Base-by-base conservation (phyloP, 2,888 invertebrate species). In the Leistus spinibarbis region DNA sequence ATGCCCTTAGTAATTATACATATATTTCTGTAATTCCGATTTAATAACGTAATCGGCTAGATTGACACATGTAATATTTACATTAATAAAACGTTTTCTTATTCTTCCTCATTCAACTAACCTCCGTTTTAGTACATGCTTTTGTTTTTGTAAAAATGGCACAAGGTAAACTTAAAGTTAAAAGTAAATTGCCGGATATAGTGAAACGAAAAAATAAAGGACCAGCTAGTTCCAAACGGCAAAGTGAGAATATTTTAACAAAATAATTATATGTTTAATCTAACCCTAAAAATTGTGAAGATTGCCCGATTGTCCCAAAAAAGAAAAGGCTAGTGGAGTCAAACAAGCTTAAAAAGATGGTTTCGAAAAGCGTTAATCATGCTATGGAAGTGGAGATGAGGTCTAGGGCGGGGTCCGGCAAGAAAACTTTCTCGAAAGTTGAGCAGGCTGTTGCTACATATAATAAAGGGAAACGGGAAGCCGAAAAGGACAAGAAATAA, bases 291-390 rank as follows among this genome's bases (percentile, higher is more conserved):
- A 53, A 76, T n/a, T 79, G 81, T 82, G 10, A 76, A 91, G 91
- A 91, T 84, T 89, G 90, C 22, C 92, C 92, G 0, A 89, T 90
- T 19, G 88, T 88, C 75, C 89, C 91, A 54, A 92, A 92, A 80
- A 92, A 91, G 79, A 82, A 85, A 16, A 87, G 87, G 74, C 85
- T 87, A 23, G 85, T 89, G 68, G 90, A 91, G 81, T 84, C 88
- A 0, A 88, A 89, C 79, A 92, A 91, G 80, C 86, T 92, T 82
- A 92, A 92, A 80, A 89, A 89, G 77, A 88, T 88, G 71, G 89
- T 93, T 13, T 88, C 91, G 4, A 92, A 91, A 84, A 90, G 90
- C 82, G 90, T 93, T n/a, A 92, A 93, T 81, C 90, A 89, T 80
- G 88, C 90, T 1, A 89, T 90, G 67, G 93, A 93, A 82, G 84